phyloP scores from a whole-genome alignment of 2,797 vertebrate species.

The Helostoma temminkii region DNA sequence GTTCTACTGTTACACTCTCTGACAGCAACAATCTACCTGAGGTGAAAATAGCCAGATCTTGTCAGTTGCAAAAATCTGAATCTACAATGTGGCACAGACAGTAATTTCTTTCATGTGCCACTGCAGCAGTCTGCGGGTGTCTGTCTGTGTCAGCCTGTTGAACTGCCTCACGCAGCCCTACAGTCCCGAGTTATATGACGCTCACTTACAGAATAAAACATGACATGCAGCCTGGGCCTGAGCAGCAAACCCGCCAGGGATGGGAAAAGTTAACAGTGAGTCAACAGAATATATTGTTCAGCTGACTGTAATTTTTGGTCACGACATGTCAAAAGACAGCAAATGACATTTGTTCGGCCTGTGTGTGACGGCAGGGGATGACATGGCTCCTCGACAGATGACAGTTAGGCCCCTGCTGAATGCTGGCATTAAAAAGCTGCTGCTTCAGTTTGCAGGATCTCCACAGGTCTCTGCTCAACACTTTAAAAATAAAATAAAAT shows the following conservation, averaged over 20 bases:
- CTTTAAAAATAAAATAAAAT: too few species aligned
- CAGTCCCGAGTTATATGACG: conserved; percentile 13
- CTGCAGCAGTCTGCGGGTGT: conserved; percentile 25
- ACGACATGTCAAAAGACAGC: conserved; percentile 8
- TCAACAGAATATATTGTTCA: conserved; percentile 47
- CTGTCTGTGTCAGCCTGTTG: conserved; percentile 42
- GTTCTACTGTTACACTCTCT: conserved; percentile 7
- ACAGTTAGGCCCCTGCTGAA: conserved; percentile 13
- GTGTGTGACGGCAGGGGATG: conserved; percentile 13
- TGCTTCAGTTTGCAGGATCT: background rate
- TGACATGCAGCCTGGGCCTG: conserved; percentile 29
- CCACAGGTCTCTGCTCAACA: conserved; percentile 1
- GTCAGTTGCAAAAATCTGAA: conserved; percentile 12
- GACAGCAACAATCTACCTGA: background rate
- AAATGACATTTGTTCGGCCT: conserved; percentile 38
- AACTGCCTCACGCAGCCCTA: conserved; percentile 28
- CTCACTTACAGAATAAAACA: conserved; percentile 53
- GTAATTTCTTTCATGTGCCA: conserved; percentile 29
- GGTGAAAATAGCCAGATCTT: conserved; percentile 13
- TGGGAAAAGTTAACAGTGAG: conserved; percentile 29
- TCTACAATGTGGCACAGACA: conserved; percentile 13
- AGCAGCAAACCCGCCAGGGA: conserved; percentile 10
- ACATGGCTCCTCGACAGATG: conserved; percentile 41
- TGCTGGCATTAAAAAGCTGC: conserved; percentile 18
- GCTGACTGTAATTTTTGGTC: conserved; percentile 27